Evolutionary conservation across 2,888 invertebrate genomes (phyloP), one percentile per base, ranked within the genome.

Genomic region (Fragum sueziense): DNA sequence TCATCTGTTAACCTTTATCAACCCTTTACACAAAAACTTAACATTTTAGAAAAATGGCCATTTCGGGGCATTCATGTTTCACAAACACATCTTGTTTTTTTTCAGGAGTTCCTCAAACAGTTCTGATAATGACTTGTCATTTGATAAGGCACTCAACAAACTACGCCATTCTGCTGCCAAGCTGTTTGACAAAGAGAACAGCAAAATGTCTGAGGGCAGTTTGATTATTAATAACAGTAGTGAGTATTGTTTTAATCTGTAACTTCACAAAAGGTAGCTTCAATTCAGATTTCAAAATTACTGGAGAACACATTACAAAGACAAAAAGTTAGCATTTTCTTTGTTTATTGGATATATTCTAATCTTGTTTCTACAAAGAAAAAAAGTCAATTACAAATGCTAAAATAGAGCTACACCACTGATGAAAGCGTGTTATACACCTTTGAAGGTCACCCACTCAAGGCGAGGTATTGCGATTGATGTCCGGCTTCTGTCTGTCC

Each of bases 141-240:
- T 72, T 69, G 68, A 61, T 22, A 79, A 79, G 51, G 37, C 57
- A 20, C 25, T 33, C 14, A 65, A 73, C 4, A 25, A 59, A 47
- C 62, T 73, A 9, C 62, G 52, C 27, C 1, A 47, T 25, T 59
- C 74, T 20, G 54, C 51, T 3, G 57, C 72, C 9, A 59, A 37
- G 37, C 59, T 73, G 41, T 54, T 61, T 51, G 70, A 57, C 17
- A 65, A 65, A 25, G 65, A 65, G 29, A 79, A 79, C 59, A 67
- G 33, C 34, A 73, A 76, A n/a, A 57, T 70, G 9, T 68, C 75
- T 11, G 72, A 70, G 27, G 62, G 52, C 14, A 81, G 81, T 51
- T 51, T 81, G 29, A n/a, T 80, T 22, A n/a, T 25, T 1, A 77
- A 37, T 33, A 62, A n/a, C 62, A 34, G 9, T 27, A 34, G 62